Evolutionary conservation across 2,113 vertebrate species (phyloP).

Genomic region (Urocynchramus pylzowi): DNA sequence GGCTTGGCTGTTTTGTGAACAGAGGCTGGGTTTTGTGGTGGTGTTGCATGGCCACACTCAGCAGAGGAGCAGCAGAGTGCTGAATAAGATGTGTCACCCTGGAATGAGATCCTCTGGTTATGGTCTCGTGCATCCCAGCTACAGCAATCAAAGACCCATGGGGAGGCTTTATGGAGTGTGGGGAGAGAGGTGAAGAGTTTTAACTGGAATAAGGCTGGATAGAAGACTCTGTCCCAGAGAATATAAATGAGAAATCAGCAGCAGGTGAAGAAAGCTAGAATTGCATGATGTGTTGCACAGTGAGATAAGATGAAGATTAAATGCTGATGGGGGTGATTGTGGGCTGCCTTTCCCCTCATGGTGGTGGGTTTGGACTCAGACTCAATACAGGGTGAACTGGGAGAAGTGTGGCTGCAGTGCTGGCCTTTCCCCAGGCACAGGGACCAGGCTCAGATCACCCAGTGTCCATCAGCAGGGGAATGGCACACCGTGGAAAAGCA

Average conservation of each 20-base stretch:
- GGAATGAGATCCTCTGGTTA: neutral
- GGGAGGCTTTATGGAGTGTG: neutral
- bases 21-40: neutral
- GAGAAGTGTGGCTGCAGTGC: neutral
- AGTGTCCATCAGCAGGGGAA: fast-evolving
- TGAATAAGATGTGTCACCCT: fast-evolving
- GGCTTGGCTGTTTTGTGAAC: neutral
- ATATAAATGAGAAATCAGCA: neutral
- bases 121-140: too few species aligned
- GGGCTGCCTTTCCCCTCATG: neutral
- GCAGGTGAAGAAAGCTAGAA: neutral
- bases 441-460: neutral
- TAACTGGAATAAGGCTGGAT: neutral
- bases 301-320: neutral
- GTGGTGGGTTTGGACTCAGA: neutral
- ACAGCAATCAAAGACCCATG: fast-evolving
- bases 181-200: neutral
- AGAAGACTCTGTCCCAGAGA: neutral
- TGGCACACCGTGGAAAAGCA: neutral
- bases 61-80: neutral
- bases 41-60: neutral
- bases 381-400: neutral
- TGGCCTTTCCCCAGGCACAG: neutral
- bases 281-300: neutral
- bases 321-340: neutral